Percentiles rank a stretch among this genome's conserved stretches.
These are phyloP conservation scores for Dromaius novaehollandiae DNA, from an alignment of 2,113 vertebrate genomes.

Conservation along the genomic window DNA sequence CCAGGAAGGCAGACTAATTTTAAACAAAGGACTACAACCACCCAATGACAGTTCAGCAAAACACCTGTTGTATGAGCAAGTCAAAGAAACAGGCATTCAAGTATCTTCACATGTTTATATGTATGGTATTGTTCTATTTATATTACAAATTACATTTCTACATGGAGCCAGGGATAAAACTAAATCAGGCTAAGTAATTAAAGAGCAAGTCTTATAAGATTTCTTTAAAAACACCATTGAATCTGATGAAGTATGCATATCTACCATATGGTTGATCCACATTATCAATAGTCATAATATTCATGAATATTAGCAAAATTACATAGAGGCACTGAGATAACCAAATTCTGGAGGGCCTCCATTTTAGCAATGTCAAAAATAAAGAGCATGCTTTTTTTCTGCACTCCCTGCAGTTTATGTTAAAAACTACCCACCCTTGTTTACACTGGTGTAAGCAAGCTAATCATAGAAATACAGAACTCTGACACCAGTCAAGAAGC, in stretches of 20 bases:
- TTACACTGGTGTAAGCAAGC: neutral
- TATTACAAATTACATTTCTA: neutral
- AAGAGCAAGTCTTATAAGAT: neutral
- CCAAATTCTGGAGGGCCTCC: neutral
- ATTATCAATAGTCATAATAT: neutral
- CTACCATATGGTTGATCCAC: neutral
- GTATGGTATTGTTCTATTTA: neutral
- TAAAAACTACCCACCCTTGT: neutral
- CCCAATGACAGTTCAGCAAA: neutral
- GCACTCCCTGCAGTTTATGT: neutral
- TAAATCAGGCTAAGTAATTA: neutral
- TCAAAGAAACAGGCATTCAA: neutral
- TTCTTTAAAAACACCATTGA: neutral
- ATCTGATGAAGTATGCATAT: fast-evolving
- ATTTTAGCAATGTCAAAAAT: neutral
- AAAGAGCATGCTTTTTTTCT: fast-evolving
- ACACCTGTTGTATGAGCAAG: neutral
- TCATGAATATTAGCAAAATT: neutral
- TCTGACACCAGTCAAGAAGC: neutral
- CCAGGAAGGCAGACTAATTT: neutral
- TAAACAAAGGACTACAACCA: neutral
- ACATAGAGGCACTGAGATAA: neutral
- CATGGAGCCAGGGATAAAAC: neutral
- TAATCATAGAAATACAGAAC: neutral
- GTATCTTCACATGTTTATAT: neutral